Evolutionary conservation across 2,113 vertebrate species (phyloP).

Genomic region (Ellobius talpinus): DNA sequence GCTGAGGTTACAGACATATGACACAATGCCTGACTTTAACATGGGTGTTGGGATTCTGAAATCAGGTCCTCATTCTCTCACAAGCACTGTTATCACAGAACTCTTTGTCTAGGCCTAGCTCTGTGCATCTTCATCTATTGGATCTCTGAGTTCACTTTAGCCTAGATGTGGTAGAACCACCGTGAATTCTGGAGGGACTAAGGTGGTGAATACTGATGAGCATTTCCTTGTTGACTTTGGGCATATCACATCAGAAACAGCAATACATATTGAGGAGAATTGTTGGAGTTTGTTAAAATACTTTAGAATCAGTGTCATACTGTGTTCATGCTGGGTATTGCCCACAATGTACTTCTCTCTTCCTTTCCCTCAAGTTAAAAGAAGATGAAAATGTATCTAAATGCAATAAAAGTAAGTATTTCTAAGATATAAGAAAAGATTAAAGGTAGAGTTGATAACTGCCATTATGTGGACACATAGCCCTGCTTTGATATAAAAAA

Average conservation of each 20-base stretch:
- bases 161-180: neutral
- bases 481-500: slow-evolving; percentile 18
- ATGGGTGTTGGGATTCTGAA: neutral
- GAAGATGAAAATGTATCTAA: neutral
- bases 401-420: neutral
- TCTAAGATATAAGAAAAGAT: neutral
- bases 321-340: neutral
- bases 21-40: neutral
- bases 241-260: neutral
- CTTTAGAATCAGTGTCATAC: slow-evolving; percentile 4
- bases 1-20: neutral
- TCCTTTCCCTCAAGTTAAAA: slow-evolving; percentile 24
- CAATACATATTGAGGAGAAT: neutral
- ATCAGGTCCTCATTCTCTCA: neutral
- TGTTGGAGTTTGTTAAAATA: neutral
- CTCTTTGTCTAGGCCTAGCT: too few relatives aligned
- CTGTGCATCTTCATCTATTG: neutral
- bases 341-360: neutral
- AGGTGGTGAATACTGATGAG: slow-evolving; percentile 2
- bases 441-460: neutral
- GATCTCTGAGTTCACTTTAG: neutral
- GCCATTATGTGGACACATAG: neutral
- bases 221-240: neutral
- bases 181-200: neutral
- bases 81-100: neutral